Evolutionary conservation across 2,888 invertebrate species (phyloP), one percentile per base, ranked within the genome.

Genomic region (Hydropsyche betteni): DNA sequence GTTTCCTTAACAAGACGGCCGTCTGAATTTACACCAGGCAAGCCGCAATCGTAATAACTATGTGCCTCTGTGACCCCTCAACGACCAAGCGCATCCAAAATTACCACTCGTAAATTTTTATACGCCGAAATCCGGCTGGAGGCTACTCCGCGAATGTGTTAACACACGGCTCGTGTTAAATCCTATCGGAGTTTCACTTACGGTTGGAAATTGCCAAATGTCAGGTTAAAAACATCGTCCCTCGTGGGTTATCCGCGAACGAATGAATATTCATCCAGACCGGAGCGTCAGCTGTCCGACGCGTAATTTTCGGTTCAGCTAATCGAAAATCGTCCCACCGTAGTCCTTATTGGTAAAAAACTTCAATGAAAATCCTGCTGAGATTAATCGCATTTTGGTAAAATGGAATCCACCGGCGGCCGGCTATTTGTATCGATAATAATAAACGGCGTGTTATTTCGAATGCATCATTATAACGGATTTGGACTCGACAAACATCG

Each of bases 21-120:
- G 77, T 77, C 75, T 75, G 77, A 72, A 75, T 77, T 74, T 74
- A 77, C 77, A 74, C 77, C 75, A 75, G 74, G n/a, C 74, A 55
- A 44, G 44, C 44, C 44, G 44, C 44, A 77, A 52, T 70, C 70
- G 77, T 75, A 77, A 77, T 77, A 69, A 77, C 69, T 55, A 38
- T 38, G 61, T 72, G 34, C 53, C 12, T 12, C 52, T 52, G 52
- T 51, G 69, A 69, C 69, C 52, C 68, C 69, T 55, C 33, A 10
- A 5, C 69, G 51, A 44, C 36, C 16, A 16, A 16, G 50, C 14
- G 14, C 69, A n/a, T 68, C 36, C 16, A 36, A 69, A 69, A 69
- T 69, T 69, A 69, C 16, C 69, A 44, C n/a, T 51, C 69, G 51
- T 69, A 69, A 69, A 69, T 69, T 69, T 69, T 69, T 44, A 69